These are phyloP conservation scores for Nannospalax galili DNA, from an alignment of 2,113 vertebrate species.

Conservation along the genomic window DNA sequence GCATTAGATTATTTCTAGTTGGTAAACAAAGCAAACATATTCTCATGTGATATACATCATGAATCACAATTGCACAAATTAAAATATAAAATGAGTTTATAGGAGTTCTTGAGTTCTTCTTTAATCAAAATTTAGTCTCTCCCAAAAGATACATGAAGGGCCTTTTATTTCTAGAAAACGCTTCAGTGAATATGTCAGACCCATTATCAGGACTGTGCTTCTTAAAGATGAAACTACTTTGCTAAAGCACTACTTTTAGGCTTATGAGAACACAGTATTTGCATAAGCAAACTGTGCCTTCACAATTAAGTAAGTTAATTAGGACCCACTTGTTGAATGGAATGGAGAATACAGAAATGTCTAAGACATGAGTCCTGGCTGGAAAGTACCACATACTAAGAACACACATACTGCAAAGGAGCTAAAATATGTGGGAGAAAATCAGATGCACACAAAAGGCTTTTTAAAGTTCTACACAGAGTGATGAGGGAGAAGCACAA, in stretches of 20 bases:
- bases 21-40: not conserved
- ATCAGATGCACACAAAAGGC: not conserved
- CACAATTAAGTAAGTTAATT: not conserved
- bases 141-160: not conserved
- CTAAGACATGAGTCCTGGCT: not conserved
- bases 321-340: not conserved
- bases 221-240: not conserved
- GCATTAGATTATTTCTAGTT: constrained; percentile 46
- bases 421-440: too few relatives aligned
- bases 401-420: not conserved
- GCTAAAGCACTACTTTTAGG: constrained; percentile 15
- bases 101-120: constrained; percentile 3
- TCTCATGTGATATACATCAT: not conserved
- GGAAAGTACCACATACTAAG: not conserved
- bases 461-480: not conserved
- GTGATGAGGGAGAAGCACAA: not conserved
- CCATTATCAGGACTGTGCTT: not conserved
- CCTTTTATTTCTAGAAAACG: not conserved
- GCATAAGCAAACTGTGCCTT: not conserved
- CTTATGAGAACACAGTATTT: not conserved
- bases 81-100: constrained; percentile 31
- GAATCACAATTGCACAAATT: not conserved
- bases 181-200: not conserved
- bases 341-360: not conserved
- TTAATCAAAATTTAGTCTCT: constrained; percentile 49